Base-by-base conservation (phyloP, 2,888 invertebrate species). In the Osmoderma eremita region DNA sequence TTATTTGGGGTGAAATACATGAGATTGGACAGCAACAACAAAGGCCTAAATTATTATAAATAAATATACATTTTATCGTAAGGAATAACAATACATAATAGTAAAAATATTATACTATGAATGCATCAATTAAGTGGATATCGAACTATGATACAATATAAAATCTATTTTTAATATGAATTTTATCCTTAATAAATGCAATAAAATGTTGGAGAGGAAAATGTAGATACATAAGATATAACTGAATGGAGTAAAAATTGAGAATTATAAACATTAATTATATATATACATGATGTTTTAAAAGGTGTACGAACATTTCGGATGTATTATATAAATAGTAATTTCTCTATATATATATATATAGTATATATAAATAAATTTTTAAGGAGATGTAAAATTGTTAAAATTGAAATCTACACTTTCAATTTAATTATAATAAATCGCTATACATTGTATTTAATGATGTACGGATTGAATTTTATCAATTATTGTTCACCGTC, bases 21-120 rank as follows among this genome's bases (percentile, higher is more conserved):
- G 87, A 86, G 87, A 85, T 84, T 85, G 84, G 87, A 86, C 79
- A 87, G 75, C 68, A 69, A 48, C 69, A 71, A 36, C 67, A 69
- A 36, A 65, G 64, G 65, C 69, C 66, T 70, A 62, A 42, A 65
- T 54, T 67, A 67, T 66, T 67, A 68, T 61, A 53, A 62, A 49
- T 48, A 65, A 30, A 30, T 5, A 30, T 30, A 30, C 10, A 6
- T 24, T 4, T 24, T 5, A 24, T 5, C 24, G 10, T 30, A 30
- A 30, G 30, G 30, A 30, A 30, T 30, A 30, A 30, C 30, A 30
- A 8, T 30, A 30, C n/a, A 30, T 30, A 30, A 30, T 30, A 30
- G 10, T 30, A 30, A 30, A 30, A 2, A 3, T 30, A 30, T 30
- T 30, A 2, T 30, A 30, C 30, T 54, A 38, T 17, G 12, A 10